phyloP scores from a whole-genome alignment of 2,113 vertebrate genomes.

The Lophius piscatorius region DNA sequence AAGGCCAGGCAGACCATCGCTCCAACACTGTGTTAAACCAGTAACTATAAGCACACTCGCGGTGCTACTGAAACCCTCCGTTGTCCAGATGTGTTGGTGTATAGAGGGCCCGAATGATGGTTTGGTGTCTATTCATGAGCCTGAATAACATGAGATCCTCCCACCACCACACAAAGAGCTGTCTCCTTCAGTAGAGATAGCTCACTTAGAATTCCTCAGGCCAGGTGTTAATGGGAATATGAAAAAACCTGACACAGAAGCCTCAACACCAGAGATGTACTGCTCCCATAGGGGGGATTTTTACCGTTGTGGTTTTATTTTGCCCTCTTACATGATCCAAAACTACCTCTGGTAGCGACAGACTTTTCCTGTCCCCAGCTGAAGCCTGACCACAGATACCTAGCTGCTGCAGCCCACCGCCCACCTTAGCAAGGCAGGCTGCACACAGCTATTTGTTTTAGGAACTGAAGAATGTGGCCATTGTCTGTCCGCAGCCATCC shows the following conservation, averaged over 20 bases:
- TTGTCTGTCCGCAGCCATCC: constrained; percentile 80
- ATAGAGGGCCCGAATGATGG: constrained; percentile 1
- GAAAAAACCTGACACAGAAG: constrained; percentile 57
- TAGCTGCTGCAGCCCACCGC: constrained; percentile 38
- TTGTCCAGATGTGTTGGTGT: constrained; percentile 20
- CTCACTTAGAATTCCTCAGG: constrained; percentile 36
- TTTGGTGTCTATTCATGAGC: constrained; percentile 17
- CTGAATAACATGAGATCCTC: constrained; percentile 24
- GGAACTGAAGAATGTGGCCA: constrained; percentile 81
- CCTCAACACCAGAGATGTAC: constrained; percentile 18
- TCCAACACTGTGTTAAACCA: no score
- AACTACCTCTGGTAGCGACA: constrained; percentile 40
- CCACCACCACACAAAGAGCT: constrained; percentile 6
- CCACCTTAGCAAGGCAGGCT: constrained; percentile 64
- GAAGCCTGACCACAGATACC: constrained; percentile 42
- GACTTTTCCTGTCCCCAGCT: constrained; percentile 31
- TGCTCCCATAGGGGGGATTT: constrained; percentile 29
- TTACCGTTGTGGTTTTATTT: constrained; percentile 46
- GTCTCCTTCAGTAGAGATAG: constrained; percentile 6
- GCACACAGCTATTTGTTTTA: constrained; percentile 78
- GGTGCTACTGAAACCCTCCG: constrained; percentile 23
- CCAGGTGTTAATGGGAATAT: constrained; percentile 58
- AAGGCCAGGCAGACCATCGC: no score
- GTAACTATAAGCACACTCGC: not conserved
- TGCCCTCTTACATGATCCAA: constrained; percentile 38